These are phyloP conservation scores for Brienomyrus longianalis DNA, from an alignment of 2,113 vertebrate genomes.

Conservation along the genomic window DNA sequence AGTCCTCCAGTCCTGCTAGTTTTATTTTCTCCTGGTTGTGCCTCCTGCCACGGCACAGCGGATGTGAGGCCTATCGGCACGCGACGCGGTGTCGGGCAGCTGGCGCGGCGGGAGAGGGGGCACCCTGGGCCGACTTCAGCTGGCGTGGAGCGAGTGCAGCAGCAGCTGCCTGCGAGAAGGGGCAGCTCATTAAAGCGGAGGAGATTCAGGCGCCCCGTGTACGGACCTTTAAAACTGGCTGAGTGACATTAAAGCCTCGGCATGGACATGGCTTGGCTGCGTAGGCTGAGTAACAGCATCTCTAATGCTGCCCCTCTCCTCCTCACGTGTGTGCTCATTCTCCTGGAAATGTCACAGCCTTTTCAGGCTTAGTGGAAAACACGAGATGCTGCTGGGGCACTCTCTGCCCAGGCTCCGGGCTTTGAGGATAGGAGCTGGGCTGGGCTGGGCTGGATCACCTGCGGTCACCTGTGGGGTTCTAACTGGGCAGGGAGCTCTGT, in stretches of 20 bases:
- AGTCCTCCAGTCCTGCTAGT: background rate
- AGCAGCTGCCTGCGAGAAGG: background rate
- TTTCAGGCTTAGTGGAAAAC: background rate
- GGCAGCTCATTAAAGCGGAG: constrained; percentile 3
- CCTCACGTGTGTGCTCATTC: background rate
- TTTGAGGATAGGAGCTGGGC: too few relatives aligned
- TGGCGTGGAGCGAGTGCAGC: background rate
- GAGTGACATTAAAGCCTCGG: constrained; percentile 28
- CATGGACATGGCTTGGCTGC: background rate
- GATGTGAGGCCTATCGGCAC: background rate
- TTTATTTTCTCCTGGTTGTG: background rate
- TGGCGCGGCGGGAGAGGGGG: background rate
- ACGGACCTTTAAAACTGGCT: constrained; percentile 19
- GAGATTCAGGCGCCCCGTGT: background rate
- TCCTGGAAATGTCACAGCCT: constrained; percentile 2
- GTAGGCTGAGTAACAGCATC: background rate
- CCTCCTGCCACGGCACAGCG: background rate
- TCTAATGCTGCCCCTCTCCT: too few relatives aligned
- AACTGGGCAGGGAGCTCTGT: background rate
- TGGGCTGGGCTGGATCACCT: background rate
- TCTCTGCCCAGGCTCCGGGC: background rate
- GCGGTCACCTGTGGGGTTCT: background rate
- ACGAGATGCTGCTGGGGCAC: background rate
- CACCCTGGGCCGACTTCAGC: background rate
- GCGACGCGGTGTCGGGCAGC: background rate